Evolutionary conservation across 1,140 invertebrate species (phyloP).

Genomic region (Chlorops oryzae): DNA sequence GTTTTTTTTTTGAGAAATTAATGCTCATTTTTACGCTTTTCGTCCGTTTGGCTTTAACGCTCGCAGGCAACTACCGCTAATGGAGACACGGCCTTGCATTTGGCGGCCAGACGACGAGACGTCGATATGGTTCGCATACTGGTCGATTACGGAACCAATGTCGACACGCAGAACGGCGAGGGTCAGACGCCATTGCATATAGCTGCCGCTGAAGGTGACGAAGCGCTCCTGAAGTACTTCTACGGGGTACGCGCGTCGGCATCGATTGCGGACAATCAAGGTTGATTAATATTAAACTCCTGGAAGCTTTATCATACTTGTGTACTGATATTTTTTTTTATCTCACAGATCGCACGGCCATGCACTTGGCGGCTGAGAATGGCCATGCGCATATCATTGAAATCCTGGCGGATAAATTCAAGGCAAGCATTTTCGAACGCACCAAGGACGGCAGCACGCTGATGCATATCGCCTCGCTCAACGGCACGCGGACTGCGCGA

Average conservation of each 20-base stretch:
- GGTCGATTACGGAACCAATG: conserved; percentile 83
- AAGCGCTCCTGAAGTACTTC: conserved; percentile 89
- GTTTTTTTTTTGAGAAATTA: too few species aligned
- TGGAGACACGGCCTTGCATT: conserved; percentile 85
- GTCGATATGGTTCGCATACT: conserved; percentile 87
- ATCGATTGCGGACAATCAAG: conserved; percentile 87
- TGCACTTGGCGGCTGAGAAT: conserved; percentile 95
- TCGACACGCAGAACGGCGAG: conserved; percentile 85
- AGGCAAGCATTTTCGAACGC: conserved; percentile 87
- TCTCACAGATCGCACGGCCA: conserved; percentile 78
- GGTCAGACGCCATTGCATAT: conserved; percentile 92
- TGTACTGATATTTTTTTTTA: neutral
- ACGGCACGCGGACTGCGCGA: conserved; percentile 98
- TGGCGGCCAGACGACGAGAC: conserved; percentile 81
- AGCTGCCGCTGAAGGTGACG: conserved; percentile 91
- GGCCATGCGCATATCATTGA: conserved; percentile 95
- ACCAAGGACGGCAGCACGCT: conserved; percentile 96
- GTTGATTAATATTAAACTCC: conserved; percentile 46
- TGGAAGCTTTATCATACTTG: neutral
- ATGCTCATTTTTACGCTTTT: neutral
- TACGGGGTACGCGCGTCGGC: conserved; percentile 90
- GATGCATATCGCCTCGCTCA: conserved; percentile 95
- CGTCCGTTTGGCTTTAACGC: conserved; percentile 1
- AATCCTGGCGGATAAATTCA: conserved; percentile 94
- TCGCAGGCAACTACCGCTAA: conserved; percentile 60